Conservation (phyloP, 2,113 vertebrate species). For the Felis chaus region DNA sequence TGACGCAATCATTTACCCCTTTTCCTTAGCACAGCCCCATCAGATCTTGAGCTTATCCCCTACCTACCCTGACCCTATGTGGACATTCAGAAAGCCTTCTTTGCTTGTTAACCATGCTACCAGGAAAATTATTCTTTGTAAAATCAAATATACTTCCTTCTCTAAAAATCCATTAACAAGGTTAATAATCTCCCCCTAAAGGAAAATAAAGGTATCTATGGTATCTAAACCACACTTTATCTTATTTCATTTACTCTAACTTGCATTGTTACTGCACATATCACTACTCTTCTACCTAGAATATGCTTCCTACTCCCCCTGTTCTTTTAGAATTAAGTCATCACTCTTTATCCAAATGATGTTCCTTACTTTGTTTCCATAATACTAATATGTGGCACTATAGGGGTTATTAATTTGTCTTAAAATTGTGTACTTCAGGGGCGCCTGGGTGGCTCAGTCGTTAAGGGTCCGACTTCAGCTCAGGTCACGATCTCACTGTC, state of each 20-base stretch:
- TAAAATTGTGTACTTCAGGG: not conserved
- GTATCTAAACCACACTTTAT: not conserved
- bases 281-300: not conserved
- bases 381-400: not conserved
- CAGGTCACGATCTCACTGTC: too few species aligned
- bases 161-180: not conserved
- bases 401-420: not conserved
- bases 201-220: not conserved
- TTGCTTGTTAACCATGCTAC: not conserved
- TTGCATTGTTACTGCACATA: not conserved
- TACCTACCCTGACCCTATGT: not conserved
- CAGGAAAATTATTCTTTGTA: not conserved
- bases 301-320: not conserved
- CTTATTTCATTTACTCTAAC: not conserved
- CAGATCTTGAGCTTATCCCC: not conserved
- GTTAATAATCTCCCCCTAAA: not conserved
- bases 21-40: not conserved
- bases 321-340: not conserved
- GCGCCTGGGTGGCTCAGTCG: too few species aligned
- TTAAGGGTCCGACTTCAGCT: too few species aligned
- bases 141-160: not conserved
- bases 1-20: not conserved
- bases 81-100: not conserved
- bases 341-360: not conserved
- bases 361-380: not conserved